Conservation (phyloP, 2,797 vertebrate genomes). For the Sebastes nivosus region DNA sequence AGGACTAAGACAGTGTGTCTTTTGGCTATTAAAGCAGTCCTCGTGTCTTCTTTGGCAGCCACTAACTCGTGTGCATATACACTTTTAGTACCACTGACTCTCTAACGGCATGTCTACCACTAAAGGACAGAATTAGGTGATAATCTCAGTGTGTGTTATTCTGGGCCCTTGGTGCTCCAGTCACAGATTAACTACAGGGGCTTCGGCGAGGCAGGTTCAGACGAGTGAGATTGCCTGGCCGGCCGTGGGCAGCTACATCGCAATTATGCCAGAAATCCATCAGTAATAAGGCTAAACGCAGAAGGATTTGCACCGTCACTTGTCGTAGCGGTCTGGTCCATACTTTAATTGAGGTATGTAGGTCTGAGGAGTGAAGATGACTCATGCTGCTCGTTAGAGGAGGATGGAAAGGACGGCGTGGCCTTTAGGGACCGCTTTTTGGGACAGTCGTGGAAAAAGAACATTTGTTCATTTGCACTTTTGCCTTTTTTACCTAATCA, state of each 20-base stretch:
- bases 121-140: slow-evolving; percentile 56
- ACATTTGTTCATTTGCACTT: neutral
- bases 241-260: neutral
- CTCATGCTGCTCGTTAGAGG: neutral
- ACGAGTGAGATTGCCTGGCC: neutral
- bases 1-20: slow-evolving; percentile 15
- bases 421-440: neutral
- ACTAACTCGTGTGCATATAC: neutral
- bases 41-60: slow-evolving; percentile 3
- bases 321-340: neutral
- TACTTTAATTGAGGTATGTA: slow-evolving; percentile 27
- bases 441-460: neutral
- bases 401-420: slow-evolving; percentile 6
- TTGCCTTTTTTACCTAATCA: neutral
- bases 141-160: slow-evolving; percentile 75
- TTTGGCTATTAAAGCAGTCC: slow-evolving; percentile 12
- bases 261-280: slow-evolving; percentile 15
- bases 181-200: slow-evolving; percentile 63
- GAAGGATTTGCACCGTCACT: slow-evolving; percentile 32
- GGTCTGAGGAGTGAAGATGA: slow-evolving; percentile 23
- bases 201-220: slow-evolving; percentile 21
- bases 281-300: slow-evolving; percentile 22
- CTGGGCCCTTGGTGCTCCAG: slow-evolving; percentile 40
- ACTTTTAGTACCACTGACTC: slow-evolving; percentile 5
- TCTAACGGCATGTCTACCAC: slow-evolving; percentile 26